These are phyloP conservation scores for Copidosoma aretas DNA, from an alignment of 2,888 invertebrate species.

Conservation along the genomic window DNA sequence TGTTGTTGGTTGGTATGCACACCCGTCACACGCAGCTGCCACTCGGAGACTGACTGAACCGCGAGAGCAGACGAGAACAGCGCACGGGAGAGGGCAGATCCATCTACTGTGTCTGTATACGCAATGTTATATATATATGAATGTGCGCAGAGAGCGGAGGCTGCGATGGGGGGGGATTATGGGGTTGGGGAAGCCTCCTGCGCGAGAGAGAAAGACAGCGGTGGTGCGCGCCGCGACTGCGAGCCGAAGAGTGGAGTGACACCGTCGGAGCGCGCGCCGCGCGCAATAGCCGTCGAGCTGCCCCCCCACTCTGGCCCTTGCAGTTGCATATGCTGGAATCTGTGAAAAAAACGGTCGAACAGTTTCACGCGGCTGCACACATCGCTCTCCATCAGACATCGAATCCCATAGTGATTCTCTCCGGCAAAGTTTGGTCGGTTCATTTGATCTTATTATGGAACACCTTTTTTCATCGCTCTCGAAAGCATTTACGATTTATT, in stretches of 20 bases:
- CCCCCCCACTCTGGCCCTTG: constrained; percentile 20
- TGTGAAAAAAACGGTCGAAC: no score
- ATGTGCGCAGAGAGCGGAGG: constrained; percentile 7
- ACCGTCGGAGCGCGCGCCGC: constrained; percentile 47
- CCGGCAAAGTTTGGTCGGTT: no score
- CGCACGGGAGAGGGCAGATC: constrained; percentile 15
- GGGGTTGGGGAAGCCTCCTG: neutral
- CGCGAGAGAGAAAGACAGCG: neutral
- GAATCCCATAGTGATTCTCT: no score
- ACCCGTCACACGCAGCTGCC: constrained; percentile 21
- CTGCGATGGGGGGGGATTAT: neutral
- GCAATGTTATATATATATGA: no score
- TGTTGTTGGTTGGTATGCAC: neutral
- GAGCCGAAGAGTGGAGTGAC: constrained; percentile 59
- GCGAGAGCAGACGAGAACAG: constrained; percentile 4
- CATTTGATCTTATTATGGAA: no score
- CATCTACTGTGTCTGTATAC: neutral
- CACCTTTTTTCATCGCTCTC: no score
- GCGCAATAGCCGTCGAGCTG: neutral
- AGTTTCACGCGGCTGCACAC: constrained; percentile 31
- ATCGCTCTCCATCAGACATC: constrained; percentile 14
- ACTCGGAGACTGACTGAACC: constrained; percentile 19
- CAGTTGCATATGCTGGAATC: neutral
- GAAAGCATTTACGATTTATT: no score
- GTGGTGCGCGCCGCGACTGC: constrained; percentile 50